Evolutionary conservation across 2,113 vertebrate species (phyloP), one percentile per base, ranked within the genome.

Genomic region (Clarias batrachus): DNA sequence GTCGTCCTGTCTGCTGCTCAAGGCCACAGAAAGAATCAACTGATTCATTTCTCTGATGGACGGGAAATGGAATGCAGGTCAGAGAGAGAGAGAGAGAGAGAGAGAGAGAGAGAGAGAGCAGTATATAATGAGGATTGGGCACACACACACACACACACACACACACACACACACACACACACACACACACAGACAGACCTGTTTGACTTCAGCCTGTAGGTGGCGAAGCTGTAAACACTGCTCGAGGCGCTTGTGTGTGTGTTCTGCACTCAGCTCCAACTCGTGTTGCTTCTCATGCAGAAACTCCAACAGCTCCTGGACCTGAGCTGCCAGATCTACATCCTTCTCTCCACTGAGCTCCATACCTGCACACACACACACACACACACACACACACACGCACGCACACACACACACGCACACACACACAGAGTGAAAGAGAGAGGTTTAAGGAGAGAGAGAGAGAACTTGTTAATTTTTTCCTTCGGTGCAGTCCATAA

Each of bases 291-390:
- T 97, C 93, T 97, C 96, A 4, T 97, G 96, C 85, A 97, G 95
- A 89, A 97, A 97, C 90, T 97, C 96, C 92, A 97, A 91, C 74
- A 97, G 90, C 68, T 97, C 96, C 92, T 97, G 96, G 37, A 97
- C 96, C 92, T 97, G 96, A 27, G 96, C 95, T 0, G 96, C 96
- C 90, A 97, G 93, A 91, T 97, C 96, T 52, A 97, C 94, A 87
- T 97, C 96, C 90, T 97, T 97, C 89, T 97, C 96, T 92, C 96
- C 97, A 85, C 96, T 96, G 82, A 97, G 93, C 90, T 97, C 96
- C 86, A 97, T 96, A 87, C 96, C 96, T 97, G 88, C 54, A 77
- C 89, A 8, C 81, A 48, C 52, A 84, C 25, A 89, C 59, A 81
- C 27, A 85, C 68, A 70, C 63, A 57, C 74, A 81, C 27, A 71